Evolutionary conservation across 2,888 invertebrate species (phyloP).

Genomic region (Aporophyla lueneburgensis): DNA sequence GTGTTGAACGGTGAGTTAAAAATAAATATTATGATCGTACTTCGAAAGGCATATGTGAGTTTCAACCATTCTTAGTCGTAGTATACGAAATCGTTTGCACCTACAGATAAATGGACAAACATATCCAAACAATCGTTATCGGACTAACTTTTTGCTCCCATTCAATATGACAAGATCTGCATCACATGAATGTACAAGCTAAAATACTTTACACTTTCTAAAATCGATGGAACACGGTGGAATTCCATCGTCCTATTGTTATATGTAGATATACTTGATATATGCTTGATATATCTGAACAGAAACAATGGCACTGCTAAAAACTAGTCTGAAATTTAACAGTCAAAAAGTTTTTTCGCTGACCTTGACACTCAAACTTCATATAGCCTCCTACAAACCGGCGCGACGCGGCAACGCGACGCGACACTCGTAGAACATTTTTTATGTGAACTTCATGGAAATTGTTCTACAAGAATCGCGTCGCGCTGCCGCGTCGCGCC

Average conservation of each 20-base stretch:
- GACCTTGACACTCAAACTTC: neutral
- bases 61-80: neutral
- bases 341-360: too few species aligned
- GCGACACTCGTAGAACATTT: too few species aligned
- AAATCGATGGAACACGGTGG: neutral
- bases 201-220: conserved; percentile 1
- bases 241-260: neutral
- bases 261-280: too few species aligned
- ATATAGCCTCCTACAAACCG: too few species aligned
- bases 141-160: conserved; percentile 26
- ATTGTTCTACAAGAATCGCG: too few species aligned
- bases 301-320: neutral
- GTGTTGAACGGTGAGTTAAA: conserved; percentile 30
- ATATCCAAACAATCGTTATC: conserved; percentile 8
- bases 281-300: neutral
- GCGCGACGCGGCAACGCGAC: too few species aligned
- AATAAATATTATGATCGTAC: conserved; percentile 28
- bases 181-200: neutral
- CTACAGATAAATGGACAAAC: conserved; percentile 5
- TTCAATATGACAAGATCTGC: conserved; percentile 1
- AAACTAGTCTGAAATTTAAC: neutral
- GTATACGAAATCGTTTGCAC: neutral
- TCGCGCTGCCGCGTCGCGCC: too few species aligned
- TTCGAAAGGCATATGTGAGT: conserved; percentile 3
- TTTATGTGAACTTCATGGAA: too few species aligned